These are phyloP conservation scores for Leucoraja erinaceus DNA, from an alignment of 2,113 vertebrate species.

Conservation along the genomic window DNA sequence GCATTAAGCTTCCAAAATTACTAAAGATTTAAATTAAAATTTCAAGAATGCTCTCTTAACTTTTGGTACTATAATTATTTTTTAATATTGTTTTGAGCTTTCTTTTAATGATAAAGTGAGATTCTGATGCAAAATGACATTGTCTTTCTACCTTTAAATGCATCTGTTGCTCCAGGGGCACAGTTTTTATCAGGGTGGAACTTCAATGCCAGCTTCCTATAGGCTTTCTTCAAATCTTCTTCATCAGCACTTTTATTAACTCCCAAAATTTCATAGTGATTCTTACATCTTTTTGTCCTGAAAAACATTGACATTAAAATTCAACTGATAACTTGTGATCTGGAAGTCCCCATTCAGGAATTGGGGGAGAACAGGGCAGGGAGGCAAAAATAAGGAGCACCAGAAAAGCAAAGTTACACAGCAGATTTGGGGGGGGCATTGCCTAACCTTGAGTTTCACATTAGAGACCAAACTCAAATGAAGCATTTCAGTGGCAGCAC, in stretches of 20 bases:
- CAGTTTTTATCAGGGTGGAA: conserved; percentile 95
- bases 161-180: conserved; percentile 86
- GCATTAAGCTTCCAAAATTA: neutral
- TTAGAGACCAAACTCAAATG: neutral
- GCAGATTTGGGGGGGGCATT: neutral
- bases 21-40: neutral
- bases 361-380: neutral
- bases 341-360: neutral
- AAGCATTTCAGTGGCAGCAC: neutral
- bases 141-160: conserved; percentile 78
- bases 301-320: conserved; percentile 25
- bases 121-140: neutral
- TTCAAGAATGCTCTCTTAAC: neutral
- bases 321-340: neutral
- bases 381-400: neutral
- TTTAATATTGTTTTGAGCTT: neutral
- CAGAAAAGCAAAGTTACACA: neutral
- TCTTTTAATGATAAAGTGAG: neutral
- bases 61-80: neutral
- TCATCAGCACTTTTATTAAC: conserved; percentile 72
- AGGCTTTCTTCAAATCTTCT: conserved; percentile 86
- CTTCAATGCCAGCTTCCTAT: conserved; percentile 81
- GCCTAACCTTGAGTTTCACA: neutral
- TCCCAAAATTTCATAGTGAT: conserved; percentile 89
- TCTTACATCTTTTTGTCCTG: conserved; percentile 87